These are phyloP conservation scores for Sebastes variabilis DNA, from an alignment of 2,797 vertebrate genomes.

Conservation along the genomic window DNA sequence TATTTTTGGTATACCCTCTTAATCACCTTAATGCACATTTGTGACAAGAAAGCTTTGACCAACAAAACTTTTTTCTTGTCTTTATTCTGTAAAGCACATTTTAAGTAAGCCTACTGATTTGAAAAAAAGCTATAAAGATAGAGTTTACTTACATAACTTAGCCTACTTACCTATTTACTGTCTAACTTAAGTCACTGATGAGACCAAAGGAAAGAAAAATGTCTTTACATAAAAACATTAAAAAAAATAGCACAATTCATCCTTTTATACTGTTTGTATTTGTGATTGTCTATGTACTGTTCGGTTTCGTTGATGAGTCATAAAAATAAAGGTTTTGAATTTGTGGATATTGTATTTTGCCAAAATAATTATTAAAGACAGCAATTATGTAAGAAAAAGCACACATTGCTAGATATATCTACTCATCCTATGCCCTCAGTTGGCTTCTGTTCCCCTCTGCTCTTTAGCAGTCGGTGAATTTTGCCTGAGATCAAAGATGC, in stretches of 20 bases:
- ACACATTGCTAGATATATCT: fast-evolving
- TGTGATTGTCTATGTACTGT: not conserved
- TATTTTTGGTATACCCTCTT: not conserved
- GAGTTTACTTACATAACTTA: not conserved
- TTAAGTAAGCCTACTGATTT: not conserved
- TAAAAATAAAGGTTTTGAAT: not conserved
- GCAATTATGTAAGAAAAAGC: too few species aligned
- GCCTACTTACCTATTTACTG: not conserved
- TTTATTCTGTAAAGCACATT: not conserved
- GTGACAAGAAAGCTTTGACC: not conserved
- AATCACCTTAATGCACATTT: not conserved
- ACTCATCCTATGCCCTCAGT: not conserved
- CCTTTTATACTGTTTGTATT: not conserved
- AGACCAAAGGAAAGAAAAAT: not conserved
- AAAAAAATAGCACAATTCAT: not conserved
- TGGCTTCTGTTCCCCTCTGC: too few species aligned
- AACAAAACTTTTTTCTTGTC: not conserved
- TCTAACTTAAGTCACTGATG: not conserved
- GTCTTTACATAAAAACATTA: not conserved
- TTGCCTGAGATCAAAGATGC: not conserved
- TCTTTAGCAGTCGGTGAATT: not conserved
- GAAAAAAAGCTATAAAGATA: not conserved
- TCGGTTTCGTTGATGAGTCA: not conserved
- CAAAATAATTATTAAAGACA: not conserved
- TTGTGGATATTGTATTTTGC: not conserved